Percentiles rank a stretch among this genome's conserved stretches.
phyloP scores from a whole-genome alignment of 2,888 invertebrate species.

The Druceiella hillmani region DNA sequence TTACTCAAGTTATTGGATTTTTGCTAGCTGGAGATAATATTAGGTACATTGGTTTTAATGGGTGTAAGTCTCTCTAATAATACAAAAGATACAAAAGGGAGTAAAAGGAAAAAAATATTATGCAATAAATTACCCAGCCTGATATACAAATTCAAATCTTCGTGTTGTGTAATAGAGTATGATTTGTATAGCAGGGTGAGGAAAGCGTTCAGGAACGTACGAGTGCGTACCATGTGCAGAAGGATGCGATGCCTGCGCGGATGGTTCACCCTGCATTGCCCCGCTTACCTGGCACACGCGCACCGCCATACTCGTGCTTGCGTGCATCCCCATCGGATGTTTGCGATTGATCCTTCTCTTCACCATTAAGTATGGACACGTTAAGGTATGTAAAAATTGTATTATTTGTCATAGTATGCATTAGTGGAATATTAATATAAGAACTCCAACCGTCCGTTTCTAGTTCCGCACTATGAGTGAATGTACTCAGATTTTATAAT shows the following conservation, averaged over 20 bases:
- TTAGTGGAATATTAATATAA: not conserved
- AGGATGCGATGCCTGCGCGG: constrained; percentile 85
- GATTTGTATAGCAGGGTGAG: constrained; percentile 53
- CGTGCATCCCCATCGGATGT: constrained; percentile 82
- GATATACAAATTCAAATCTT: no score
- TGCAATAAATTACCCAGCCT: no score
- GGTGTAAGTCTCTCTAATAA: no score
- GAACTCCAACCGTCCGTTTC: no score
- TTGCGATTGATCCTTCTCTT: constrained; percentile 85
- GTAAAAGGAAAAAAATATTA: no score
- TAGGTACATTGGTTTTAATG: no score
- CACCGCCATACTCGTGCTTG: constrained; percentile 77
- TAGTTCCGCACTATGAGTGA: no score
- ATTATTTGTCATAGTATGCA: not conserved
- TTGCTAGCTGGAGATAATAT: no score
- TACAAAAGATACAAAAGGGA: no score
- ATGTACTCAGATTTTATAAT: no score
- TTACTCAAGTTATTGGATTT: no score
- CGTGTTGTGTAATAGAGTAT: constrained; percentile 1
- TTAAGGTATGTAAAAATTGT: constrained; percentile 79
- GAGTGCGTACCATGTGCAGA: constrained; percentile 88
- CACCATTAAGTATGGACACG: constrained; percentile 90
- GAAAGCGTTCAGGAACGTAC: constrained; percentile 64
- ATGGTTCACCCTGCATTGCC: constrained; percentile 86
- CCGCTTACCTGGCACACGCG: constrained; percentile 90